Percentiles rank a stretch among this genome's conserved stretches.
Conservation (phyloP, 2,888 invertebrate genomes). For the Microplitis deprimator region DNA sequence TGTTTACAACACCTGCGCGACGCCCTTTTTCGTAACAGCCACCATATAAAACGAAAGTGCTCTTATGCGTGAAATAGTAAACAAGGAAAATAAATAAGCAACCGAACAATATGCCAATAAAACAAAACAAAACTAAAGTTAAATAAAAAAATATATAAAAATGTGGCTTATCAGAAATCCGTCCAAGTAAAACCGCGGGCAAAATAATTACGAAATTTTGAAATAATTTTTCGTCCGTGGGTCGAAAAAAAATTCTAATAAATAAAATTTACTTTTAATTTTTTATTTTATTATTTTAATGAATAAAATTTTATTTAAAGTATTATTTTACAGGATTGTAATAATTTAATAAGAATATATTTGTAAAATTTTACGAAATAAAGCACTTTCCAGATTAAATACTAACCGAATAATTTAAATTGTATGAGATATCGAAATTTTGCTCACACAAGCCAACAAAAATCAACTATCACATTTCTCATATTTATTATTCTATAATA, state of each 20-base stretch:
- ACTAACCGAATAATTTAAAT: background rate
- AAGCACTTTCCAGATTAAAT: slow-evolving; percentile 33
- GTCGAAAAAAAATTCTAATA: slow-evolving; percentile 17
- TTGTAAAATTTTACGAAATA: slow-evolving; percentile 26
- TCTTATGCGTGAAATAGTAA: slow-evolving; percentile 23
- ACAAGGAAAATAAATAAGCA: slow-evolving; percentile 16
- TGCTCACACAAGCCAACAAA: background rate
- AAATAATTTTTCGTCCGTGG: slow-evolving; percentile 30
- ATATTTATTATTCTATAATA: background rate
- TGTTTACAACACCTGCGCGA: slow-evolving; percentile 6
- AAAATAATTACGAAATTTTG: slow-evolving; percentile 2
- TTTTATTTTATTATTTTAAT: slow-evolving; percentile 15
- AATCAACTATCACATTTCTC: slow-evolving; percentile 6
- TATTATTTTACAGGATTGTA: slow-evolving; percentile 14
- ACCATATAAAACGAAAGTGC: slow-evolving; percentile 19
- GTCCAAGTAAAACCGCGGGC: slow-evolving; percentile 57
- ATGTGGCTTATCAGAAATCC: slow-evolving; percentile 66
- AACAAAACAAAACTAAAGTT: slow-evolving; percentile 37
- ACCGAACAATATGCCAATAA: background rate
- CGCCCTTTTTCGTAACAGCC: background rate
- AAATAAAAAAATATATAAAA: slow-evolving; percentile 46
- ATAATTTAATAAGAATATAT: slow-evolving; percentile 1
- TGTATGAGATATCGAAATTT: slow-evolving; percentile 12
- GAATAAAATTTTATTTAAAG: slow-evolving; percentile 3
- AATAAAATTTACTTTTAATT: slow-evolving; percentile 1